A percentile compares a stretch with the other conserved stretches of the same genome.
Conservation (phyloP, 1,140 invertebrate species). For the Zaprionus capensis region DNA sequence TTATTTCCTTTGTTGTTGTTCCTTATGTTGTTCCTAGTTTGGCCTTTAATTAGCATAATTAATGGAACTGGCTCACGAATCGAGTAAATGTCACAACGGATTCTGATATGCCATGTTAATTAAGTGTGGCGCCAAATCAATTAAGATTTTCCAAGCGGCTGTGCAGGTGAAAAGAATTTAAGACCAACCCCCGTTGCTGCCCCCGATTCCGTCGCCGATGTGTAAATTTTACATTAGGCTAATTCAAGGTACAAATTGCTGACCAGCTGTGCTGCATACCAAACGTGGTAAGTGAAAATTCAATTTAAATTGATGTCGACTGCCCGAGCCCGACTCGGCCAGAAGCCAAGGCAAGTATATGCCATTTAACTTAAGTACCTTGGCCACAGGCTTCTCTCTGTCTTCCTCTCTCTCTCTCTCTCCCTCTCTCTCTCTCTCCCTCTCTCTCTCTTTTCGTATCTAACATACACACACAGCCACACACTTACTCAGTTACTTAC, state of each 20-base stretch:
- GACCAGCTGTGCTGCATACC: conserved; percentile 67
- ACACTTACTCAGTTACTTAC: conserved; percentile 15
- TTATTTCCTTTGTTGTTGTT: conserved; percentile 33
- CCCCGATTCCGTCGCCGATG: neutral
- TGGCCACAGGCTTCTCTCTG: conserved; percentile 50
- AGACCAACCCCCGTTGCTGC: neutral
- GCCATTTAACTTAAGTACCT: conserved; percentile 82
- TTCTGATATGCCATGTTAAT: conserved; percentile 58
- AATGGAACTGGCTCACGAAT: conserved; percentile 45
- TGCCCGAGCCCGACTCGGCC: conserved; percentile 23
- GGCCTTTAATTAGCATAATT: conserved; percentile 79
- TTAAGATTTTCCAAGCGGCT: conserved; percentile 52
- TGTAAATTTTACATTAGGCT: conserved; percentile 80
- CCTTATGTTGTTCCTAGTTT: conserved; percentile 11
- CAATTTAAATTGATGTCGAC: conserved; percentile 83
- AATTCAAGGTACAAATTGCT: conserved; percentile 79
- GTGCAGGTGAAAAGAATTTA: conserved; percentile 1
- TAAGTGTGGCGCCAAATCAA: conserved; percentile 76
- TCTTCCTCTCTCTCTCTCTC: neutral
- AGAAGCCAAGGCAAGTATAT: conserved; percentile 62
- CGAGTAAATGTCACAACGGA: conserved; percentile 37
- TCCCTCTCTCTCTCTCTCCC: neutral
- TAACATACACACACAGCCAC: conserved; percentile 11
- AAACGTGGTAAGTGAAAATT: conserved; percentile 80
- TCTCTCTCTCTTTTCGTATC: neutral